Percentiles rank a stretch among this genome's conserved stretches.
These are phyloP conservation scores for Liodrosophila aerea DNA, from an alignment of 2,888 invertebrate species.

Conservation along the genomic window DNA sequence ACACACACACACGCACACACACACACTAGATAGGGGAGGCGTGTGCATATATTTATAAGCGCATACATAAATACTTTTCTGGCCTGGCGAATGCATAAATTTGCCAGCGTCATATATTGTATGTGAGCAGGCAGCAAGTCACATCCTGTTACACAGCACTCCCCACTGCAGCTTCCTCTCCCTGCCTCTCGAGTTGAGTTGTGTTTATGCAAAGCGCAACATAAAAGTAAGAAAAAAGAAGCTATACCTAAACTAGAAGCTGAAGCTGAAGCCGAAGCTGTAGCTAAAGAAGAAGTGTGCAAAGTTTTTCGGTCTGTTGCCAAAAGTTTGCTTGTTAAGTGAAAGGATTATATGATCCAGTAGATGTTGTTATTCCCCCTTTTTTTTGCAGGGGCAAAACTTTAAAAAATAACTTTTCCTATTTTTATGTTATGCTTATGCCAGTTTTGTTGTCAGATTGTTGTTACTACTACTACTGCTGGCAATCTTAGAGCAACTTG, in stretches of 20 bases:
- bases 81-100: conserved; percentile 72
- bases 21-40: conserved; percentile 15
- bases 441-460: conserved; percentile 54
- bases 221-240: conserved; percentile 42
- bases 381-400: conserved; percentile 28
- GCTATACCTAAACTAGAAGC: conserved; percentile 16
- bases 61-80: conserved; percentile 72
- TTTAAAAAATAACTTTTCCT: conserved; percentile 60
- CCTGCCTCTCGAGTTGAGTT: conserved; percentile 47
- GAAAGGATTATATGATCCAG: conserved; percentile 75
- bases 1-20: conserved; percentile 21
- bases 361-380: conserved; percentile 17
- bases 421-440: conserved; percentile 64
- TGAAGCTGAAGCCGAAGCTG: conserved; percentile 1
- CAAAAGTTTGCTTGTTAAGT: conserved; percentile 76
- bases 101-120: conserved; percentile 45
- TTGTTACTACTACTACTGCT: conserved; percentile 48
- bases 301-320: conserved; percentile 68
- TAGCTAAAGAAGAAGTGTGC: conserved; percentile 38
- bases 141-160: conserved; percentile 43
- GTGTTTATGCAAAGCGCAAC: conserved; percentile 72
- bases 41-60: conserved; percentile 72
- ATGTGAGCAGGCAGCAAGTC: conserved; percentile 38
- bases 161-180: background rate
- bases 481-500: conserved; percentile 52